A percentile compares a stretch with the other conserved stretches of the same genome.
Evolutionary conservation across 2,113 vertebrate species (phyloP).

Genomic region (Lophotis ruficrista): DNA sequence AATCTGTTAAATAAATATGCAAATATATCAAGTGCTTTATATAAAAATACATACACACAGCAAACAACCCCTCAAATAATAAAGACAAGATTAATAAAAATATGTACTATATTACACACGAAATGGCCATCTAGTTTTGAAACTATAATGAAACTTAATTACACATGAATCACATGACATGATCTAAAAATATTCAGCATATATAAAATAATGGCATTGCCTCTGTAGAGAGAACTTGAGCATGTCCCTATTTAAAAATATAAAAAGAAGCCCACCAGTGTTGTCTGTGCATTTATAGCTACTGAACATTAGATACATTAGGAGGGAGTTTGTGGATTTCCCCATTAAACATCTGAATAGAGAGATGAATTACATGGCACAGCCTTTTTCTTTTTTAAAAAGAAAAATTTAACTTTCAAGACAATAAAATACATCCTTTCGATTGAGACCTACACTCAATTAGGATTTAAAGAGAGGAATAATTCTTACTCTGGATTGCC

Average conservation of each 20-base stretch:
- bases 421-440: not conserved
- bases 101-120: slow-evolving; percentile 15
- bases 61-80: not conserved
- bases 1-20: slow-evolving; percentile 60
- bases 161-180: not conserved
- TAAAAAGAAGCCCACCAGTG: not conserved
- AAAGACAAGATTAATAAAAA: slow-evolving; percentile 33
- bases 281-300: not conserved
- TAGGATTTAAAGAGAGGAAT: not conserved
- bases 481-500: not conserved
- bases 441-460: not conserved
- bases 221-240: not conserved
- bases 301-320: not conserved
- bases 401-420: not conserved
- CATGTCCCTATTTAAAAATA: not conserved
- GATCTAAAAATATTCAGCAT: not conserved
- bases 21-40: slow-evolving; percentile 33
- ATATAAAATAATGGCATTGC: slow-evolving; percentile 22
- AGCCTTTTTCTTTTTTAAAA: not conserved
- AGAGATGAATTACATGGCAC: not conserved
- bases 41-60: not conserved
- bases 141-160: slow-evolving; percentile 18
- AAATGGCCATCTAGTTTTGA: slow-evolving; percentile 19
- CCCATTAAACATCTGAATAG: not conserved
- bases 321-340: not conserved